Evolutionary conservation across 2,888 invertebrate genomes (phyloP).

Genomic region (Plebejus melissa): DNA sequence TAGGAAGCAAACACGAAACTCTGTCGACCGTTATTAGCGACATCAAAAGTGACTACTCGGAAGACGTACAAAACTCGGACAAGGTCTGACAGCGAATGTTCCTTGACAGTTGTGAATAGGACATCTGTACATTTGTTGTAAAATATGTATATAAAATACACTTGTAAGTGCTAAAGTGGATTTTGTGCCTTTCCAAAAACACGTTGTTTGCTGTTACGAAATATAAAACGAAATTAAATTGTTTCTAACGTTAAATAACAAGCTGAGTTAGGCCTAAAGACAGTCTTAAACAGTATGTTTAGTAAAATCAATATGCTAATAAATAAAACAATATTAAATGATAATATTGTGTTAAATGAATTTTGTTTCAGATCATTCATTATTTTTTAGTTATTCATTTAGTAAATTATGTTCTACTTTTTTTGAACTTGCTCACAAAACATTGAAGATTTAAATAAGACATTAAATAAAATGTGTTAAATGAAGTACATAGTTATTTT

Average conservation of each 20-base stretch:
- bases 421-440: neutral
- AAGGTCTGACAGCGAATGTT: slow-evolving; percentile 26
- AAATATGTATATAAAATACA: slow-evolving; percentile 28
- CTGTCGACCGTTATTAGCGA: slow-evolving; percentile 11
- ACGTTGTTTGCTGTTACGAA: neutral
- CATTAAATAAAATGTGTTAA: neutral
- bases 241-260: neutral
- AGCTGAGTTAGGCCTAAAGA: neutral
- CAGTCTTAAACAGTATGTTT: neutral
- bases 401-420: too few species aligned
- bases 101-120: slow-evolving; percentile 21
- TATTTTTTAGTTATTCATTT: neutral
- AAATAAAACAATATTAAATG: neutral
- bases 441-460: neutral
- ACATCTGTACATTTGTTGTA: slow-evolving; percentile 10
- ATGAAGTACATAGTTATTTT: neutral
- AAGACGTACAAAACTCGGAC: neutral
- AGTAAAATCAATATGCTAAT: neutral
- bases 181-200: slow-evolving; percentile 26
- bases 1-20: slow-evolving; percentile 8
- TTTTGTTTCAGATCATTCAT: neutral
- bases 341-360: neutral
- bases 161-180: slow-evolving; percentile 14
- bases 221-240: neutral
- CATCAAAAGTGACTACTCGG: slow-evolving; percentile 24